Conservation (phyloP, 2,888 invertebrate species). For the Coenonympha glycerion region DNA sequence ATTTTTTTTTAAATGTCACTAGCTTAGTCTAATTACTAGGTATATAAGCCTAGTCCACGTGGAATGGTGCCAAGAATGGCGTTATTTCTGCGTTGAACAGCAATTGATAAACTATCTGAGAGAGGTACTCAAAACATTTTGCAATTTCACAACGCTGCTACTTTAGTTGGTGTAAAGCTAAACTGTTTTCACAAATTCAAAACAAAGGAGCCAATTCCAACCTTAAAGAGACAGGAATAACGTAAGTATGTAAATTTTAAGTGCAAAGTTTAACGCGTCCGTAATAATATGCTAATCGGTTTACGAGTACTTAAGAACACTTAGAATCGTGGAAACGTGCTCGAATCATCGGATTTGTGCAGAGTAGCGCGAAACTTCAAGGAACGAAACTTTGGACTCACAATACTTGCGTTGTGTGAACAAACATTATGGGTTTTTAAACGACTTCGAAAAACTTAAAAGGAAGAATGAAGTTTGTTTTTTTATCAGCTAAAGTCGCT, state of each 20-base stretch:
- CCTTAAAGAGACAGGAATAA: conserved; percentile 25
- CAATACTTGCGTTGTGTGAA: conserved; percentile 32
- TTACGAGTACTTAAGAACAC: conserved; percentile 41
- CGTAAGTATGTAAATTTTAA: conserved; percentile 29
- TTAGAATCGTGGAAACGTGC: conserved; percentile 38
- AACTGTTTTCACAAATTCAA: conserved; percentile 2
- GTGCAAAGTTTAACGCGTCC: conserved; percentile 24
- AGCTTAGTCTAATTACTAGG: no score
- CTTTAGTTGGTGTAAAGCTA: neutral
- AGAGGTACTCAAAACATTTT: no score
- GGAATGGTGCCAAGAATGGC: no score
- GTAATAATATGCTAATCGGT: conserved; percentile 46
- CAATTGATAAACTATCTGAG: no score
- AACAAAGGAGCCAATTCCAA: conserved; percentile 6
- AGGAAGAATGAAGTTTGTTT: no score
- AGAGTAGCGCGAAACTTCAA: conserved; percentile 33
- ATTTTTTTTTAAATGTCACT: no score
- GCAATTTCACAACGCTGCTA: neutral
- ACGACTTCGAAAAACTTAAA: no score
- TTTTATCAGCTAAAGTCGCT: no score
- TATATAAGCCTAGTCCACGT: no score
- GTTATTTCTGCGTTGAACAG: no score
- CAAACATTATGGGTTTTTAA: conserved; percentile 27
- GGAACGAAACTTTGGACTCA: conserved; percentile 35
- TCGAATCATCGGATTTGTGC: conserved; percentile 40